phyloP scores from a whole-genome alignment of 2,797 vertebrate species.

The Adrianichthys oophorus region DNA sequence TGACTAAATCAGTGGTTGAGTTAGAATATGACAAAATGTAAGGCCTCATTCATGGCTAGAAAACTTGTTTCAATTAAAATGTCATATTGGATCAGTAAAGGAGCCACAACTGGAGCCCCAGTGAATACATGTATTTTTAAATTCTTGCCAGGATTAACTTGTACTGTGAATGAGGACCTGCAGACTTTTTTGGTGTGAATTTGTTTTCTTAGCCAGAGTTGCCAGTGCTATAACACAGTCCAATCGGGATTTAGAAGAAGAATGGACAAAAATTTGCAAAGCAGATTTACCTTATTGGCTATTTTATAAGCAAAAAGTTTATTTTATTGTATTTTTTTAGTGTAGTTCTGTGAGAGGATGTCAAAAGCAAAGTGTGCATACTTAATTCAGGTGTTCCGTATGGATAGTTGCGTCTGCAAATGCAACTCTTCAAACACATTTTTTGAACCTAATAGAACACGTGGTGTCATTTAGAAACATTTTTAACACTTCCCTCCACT shows the following conservation, averaged over 20 bases:
- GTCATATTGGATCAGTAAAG: no score
- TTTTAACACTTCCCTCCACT: not conserved
- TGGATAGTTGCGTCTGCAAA: slow-evolving; percentile 3
- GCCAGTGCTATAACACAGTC: no score
- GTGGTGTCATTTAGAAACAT: not conserved
- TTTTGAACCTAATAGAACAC: not conserved
- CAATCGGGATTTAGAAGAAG: no score
- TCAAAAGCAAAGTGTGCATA: not conserved
- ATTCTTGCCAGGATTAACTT: not conserved
- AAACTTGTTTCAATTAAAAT: no score
- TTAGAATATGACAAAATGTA: no score
- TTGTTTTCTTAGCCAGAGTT: not conserved
- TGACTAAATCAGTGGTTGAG: no score
- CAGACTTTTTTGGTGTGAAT: not conserved
- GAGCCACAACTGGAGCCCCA: not conserved
- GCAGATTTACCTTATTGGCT: no score
- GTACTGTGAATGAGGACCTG: not conserved
- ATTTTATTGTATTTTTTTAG: no score
- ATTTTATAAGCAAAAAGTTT: no score
- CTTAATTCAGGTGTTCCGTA: slow-evolving; percentile 7
- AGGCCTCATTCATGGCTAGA: no score
- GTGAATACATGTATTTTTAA: not conserved
- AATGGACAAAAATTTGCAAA: no score
- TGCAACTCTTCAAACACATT: not conserved
- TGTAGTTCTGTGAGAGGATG: no score